Evolutionary conservation across 1,140 invertebrate species (phyloP).

Genomic region (Drosophila bipectinata): DNA sequence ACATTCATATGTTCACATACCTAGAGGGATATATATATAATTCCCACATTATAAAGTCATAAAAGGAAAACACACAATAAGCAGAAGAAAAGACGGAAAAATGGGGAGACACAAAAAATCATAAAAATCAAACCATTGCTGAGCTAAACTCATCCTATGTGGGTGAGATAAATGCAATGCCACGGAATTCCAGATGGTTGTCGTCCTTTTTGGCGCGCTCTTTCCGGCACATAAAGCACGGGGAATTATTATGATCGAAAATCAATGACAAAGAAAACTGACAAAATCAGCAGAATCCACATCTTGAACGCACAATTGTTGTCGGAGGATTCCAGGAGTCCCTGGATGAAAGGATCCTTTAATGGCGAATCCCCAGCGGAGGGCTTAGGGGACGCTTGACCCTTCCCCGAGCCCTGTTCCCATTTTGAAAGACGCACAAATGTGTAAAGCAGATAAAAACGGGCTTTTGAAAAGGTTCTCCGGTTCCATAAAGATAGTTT

Average conservation of each 20-base stretch:
- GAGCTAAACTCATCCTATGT: slow-evolving; percentile 22
- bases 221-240: slow-evolving; percentile 75
- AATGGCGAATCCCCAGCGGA: slow-evolving; percentile 20
- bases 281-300: slow-evolving; percentile 69
- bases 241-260: slow-evolving; percentile 79
- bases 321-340: neutral
- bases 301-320: slow-evolving; percentile 22
- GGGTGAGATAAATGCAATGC: slow-evolving; percentile 56
- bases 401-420: slow-evolving; percentile 25
- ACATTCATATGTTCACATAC: neutral
- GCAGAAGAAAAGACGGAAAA: slow-evolving; percentile 26
- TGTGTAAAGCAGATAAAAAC: slow-evolving; percentile 78
- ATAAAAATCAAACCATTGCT: slow-evolving; percentile 70
- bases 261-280: slow-evolving; percentile 78
- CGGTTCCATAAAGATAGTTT: slow-evolving; percentile 67
- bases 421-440: slow-evolving; percentile 57
- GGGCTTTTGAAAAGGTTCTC: slow-evolving; percentile 73
- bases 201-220: slow-evolving; percentile 30
- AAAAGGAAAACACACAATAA: slow-evolving; percentile 32
- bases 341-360: slow-evolving; percentile 18
- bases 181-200: slow-evolving; percentile 58
- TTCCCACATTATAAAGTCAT: slow-evolving; percentile 46
- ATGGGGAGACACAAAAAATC: slow-evolving; percentile 24
- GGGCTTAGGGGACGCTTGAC: slow-evolving; percentile 40
- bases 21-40: slow-evolving; percentile 8